Evolutionary conservation across 64 coral and sea anemone species (phyloP).

Genomic region (Montipora foliosa): DNA sequence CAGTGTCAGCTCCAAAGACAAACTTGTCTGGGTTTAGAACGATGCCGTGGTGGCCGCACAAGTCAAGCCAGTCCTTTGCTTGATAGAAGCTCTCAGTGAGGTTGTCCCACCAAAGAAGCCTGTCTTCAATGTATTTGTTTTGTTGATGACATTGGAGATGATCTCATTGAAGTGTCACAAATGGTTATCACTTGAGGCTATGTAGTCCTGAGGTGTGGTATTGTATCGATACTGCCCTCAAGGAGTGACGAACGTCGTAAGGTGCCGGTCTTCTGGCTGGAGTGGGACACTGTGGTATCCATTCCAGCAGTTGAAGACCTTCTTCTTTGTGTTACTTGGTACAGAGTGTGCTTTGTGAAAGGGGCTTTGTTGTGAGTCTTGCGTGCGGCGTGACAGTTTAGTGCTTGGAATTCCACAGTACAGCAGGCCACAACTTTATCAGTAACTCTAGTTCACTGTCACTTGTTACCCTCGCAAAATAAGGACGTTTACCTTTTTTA

Average conservation of each 20-base stretch:
- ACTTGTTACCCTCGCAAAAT: no score
- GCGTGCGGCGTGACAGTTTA: conserved; percentile 41
- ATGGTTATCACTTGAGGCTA: conserved; percentile 45
- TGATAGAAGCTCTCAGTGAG: conserved; percentile 38
- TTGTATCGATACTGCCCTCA: neutral
- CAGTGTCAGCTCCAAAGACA: neutral
- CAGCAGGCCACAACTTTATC: neutral
- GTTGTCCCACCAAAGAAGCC: conserved; percentile 29
- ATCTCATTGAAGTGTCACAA: conserved; percentile 53
- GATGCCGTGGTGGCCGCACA: conserved; percentile 28
- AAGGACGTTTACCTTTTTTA: no score
- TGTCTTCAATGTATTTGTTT: conserved; percentile 51
- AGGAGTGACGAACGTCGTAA: conserved; percentile 49
- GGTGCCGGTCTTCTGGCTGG: conserved; percentile 36
- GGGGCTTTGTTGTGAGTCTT: conserved; percentile 38
- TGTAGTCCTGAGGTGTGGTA: conserved; percentile 49
- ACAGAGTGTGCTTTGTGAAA: conserved; percentile 52
- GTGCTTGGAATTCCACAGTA: conserved; percentile 58
- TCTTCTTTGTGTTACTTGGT: conserved; percentile 33
- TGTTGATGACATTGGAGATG: conserved; percentile 49
- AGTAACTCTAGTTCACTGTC: no score
- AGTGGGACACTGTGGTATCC: neutral
- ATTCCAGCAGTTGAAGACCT: conserved; percentile 66
- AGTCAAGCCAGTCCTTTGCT: conserved; percentile 37
- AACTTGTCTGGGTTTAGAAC: conserved; percentile 48